Base-by-base conservation (phyloP, 2,113 vertebrate species). In the Nibea coibor region DNA sequence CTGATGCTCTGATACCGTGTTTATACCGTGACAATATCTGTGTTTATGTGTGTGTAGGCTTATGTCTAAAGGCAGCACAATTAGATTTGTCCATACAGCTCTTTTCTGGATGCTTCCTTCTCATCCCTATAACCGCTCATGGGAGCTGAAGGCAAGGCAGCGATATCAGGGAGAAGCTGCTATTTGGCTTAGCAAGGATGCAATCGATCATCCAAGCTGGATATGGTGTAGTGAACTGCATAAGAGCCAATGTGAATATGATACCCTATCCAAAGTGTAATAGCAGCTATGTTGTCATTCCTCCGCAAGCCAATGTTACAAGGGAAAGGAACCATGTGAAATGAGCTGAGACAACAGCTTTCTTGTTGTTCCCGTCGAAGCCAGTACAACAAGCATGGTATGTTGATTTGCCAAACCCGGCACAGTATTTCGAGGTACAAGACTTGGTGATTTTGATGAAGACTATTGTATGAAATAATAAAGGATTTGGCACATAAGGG, bases 201-300 rank as follows among this genome's bases (percentile, higher is more conserved):
- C 72, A 72, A 81, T 82, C 51, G 77, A 83, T 89, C 74, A 76
- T 65, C 35, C 31, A 26, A 78, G 65, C 79, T 86, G 84, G 80
- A 79, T 75, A 73, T 72, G 66, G 28, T 85, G 72, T 70, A 28
- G 61, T 70, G 66, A 67, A 50, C 70, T 62, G 66, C 66, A 54
- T 74, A 66, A 31, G 72, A 85, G 82, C 72, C 73, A 80, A 48
- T 64, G 72, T 64, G 76, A 86, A 91, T 63, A 71, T 71, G 78
- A 90, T 76, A 72, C 68, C 66, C 43, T 39, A 70, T 74, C 68
- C 69, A 67, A 65, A 62, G 66, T 86, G 74, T 67, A 83, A 83
- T 80, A 72, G 57, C 70, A 69, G 61, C 75, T 43, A 73, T 84
- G 58, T 79, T 83, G 73, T 66, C 62, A 65, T 28, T 57, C 56